Evolutionary conservation across 2,113 vertebrate species (phyloP).

Genomic region (Vombatus ursinus): DNA sequence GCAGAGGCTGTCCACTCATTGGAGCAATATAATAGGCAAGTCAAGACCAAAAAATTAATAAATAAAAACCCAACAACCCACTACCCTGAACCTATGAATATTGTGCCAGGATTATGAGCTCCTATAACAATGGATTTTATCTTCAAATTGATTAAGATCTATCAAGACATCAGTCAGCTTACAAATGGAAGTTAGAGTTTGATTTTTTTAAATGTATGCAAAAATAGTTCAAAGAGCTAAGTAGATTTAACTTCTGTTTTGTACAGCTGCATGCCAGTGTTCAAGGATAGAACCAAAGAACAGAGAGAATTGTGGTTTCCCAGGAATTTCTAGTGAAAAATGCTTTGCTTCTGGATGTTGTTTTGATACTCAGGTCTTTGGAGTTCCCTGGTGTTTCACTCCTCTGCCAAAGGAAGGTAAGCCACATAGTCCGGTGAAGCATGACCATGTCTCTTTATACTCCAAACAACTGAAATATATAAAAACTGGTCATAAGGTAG

Average conservation of each 20-base stretch:
- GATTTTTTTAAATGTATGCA: neutral
- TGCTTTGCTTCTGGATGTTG: constrained; percentile 79
- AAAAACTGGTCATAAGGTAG: neutral
- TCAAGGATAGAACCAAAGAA: neutral
- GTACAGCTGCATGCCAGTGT: constrained; percentile 72
- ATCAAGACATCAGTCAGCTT: neutral
- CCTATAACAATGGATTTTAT: neutral
- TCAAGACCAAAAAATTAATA: neutral
- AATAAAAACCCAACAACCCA: neutral
- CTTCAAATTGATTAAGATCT: neutral
- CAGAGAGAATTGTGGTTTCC: constrained; percentile 80
- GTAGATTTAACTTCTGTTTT: neutral
- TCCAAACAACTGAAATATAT: neutral
- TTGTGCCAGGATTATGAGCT: neutral
- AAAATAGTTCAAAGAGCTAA: neutral
- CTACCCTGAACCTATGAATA: neutral
- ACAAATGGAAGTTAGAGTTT: neutral
- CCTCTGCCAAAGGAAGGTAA: constrained; percentile 79
- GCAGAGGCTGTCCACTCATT: neutral
- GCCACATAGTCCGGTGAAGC: neutral
- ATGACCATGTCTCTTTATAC: fast-evolving
- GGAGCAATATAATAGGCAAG: neutral
- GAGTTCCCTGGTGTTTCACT: constrained; percentile 79
- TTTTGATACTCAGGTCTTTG: constrained; percentile 46
- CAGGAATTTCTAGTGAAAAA: constrained; percentile 68